phyloP scores from a whole-genome alignment of 2,888 invertebrate species.

The Diarsia rubi region DNA sequence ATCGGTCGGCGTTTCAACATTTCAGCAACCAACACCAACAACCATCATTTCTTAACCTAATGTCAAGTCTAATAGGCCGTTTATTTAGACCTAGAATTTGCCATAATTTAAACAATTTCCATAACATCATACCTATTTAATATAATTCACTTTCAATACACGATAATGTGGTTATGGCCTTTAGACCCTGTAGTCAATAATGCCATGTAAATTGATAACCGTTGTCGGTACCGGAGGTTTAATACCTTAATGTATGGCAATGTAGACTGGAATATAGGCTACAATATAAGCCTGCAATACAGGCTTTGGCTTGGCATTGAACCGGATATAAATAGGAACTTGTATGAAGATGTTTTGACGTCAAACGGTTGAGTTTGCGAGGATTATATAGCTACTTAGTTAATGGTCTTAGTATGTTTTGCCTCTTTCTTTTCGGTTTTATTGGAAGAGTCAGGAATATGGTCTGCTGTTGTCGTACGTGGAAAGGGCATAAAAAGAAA shows the following conservation, averaged over 20 bases:
- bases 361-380: conserved; percentile 22
- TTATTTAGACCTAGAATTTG: conserved; percentile 16
- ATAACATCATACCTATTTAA: conserved; percentile 17
- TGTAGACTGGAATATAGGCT: conserved; percentile 32
- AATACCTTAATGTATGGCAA: conserved; percentile 52
- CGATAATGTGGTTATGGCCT: conserved; percentile 15
- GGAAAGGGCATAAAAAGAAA: neutral
- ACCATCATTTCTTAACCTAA: conserved; percentile 1
- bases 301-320: conserved; percentile 39
- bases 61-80: neutral
- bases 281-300: conserved; percentile 6
- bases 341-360: conserved; percentile 53
- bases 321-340: conserved; percentile 46
- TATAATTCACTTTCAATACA: conserved; percentile 29
- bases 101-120: conserved; percentile 37
- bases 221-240: conserved; percentile 20
- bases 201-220: conserved; percentile 45
- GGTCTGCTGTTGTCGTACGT: neutral
- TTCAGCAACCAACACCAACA: no score
- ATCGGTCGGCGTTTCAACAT: neutral
- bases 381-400: conserved; percentile 4
- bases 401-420: conserved; percentile 1
- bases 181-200: conserved; percentile 22
- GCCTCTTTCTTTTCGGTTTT: conserved; percentile 5
- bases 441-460: neutral